Percentiles rank a stretch among this genome's conserved stretches.
Conservation (phyloP, 2,797 vertebrate genomes). For the Leptodactylus fallax region DNA sequence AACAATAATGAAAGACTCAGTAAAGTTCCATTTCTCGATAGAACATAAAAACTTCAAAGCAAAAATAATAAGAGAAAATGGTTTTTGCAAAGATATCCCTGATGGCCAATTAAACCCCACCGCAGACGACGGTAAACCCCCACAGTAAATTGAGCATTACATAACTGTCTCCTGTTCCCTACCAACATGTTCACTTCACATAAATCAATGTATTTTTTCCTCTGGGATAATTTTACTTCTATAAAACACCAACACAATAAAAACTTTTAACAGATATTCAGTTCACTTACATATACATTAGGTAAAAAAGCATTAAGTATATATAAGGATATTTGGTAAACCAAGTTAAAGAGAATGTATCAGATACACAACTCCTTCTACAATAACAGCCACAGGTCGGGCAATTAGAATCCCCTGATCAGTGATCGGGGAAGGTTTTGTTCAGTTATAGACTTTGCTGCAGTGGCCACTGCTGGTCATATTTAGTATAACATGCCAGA, state of each 20-base stretch:
- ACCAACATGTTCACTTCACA: slow-evolving; percentile 5
- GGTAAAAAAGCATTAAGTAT: background rate
- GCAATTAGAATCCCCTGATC: no score
- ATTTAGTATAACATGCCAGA: no score
- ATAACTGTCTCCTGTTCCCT: slow-evolving; percentile 30
- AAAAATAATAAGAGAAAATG: slow-evolving; percentile 52
- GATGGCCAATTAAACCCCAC: slow-evolving; percentile 57
- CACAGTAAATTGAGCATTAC: slow-evolving; percentile 42
- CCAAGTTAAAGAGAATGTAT: background rate
- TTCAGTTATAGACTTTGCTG: no score
- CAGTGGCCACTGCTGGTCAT: no score
- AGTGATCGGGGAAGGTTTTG: no score
- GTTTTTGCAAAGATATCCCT: slow-evolving; percentile 50
- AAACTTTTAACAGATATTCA: background rate
- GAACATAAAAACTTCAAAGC: slow-evolving; percentile 36
- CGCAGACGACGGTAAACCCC: slow-evolving; percentile 26
- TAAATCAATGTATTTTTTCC: slow-evolving; percentile 29
- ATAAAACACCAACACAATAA: background rate
- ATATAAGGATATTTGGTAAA: background rate
- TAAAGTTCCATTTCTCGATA: slow-evolving; percentile 25
- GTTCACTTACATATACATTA: background rate
- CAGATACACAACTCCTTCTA: no score
- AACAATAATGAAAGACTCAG: slow-evolving; percentile 30
- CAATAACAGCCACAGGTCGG: no score
- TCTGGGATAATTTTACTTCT: background rate